Evolutionary conservation across 2,113 vertebrate genomes (phyloP), one percentile per base, ranked within the genome.

Genomic region (Silurus asotus): DNA sequence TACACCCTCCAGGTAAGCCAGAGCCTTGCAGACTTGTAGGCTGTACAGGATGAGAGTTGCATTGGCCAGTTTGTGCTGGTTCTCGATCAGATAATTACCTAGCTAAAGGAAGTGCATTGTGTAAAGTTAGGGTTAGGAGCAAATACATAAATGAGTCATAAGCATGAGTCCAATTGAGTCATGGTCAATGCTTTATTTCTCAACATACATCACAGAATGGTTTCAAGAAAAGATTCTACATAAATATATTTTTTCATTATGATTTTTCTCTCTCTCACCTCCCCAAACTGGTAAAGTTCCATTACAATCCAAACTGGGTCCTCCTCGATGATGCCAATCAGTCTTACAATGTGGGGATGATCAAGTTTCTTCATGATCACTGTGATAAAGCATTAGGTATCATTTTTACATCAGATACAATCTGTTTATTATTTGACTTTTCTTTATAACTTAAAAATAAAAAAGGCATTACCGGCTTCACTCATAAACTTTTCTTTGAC

Each of bases 261-360:
- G 37, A 37, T 53, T 11, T 49, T 15, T 6, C 10, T 13, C 20
- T 84, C 92, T 92, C 92, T 93, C 87, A 99, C 98, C 96, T 99
- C 98, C 92, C 98, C 97, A 0, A 94, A 94, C 74, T 96, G 89
- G 23, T 97, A 97, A 45, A 99, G 91, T 87, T 99, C 98, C 98
- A 99, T 99, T 83, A 99, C 93, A 65, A 99, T 98, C 96, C 97
- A 99, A 19, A 96, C 96, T 0, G 97, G 97, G 25, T 98, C 97
- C 3, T 95, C 94, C 48, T 97, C 96, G 0, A 96, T 97, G 45
- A 98, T 96, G 10, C 97, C 97, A 0, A 99, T 94, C 37, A 99
- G 94, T 83, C 95, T 95, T 82, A 99, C 97, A 0, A 99, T 98
- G 80, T 99, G 96, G 0, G 96, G 96, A n/a, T 99, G 98, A 77